A percentile compares a stretch with the other conserved stretches of the same genome.
Conservation (phyloP, 1,140 invertebrate species). For the Pygmarrhopalites habei region DNA sequence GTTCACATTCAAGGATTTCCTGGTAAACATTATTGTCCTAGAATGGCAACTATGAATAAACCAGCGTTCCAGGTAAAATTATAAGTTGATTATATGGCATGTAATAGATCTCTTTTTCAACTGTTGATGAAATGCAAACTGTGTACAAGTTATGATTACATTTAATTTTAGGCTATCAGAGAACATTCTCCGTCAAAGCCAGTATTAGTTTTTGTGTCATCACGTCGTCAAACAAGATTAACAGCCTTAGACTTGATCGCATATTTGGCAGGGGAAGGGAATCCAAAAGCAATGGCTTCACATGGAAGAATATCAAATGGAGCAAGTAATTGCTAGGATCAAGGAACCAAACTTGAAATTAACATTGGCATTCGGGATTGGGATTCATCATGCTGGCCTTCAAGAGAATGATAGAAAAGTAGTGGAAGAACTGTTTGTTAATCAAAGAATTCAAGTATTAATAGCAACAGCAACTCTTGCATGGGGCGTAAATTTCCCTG, state of each 20-base stretch:
- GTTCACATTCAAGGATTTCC: conserved; percentile 90
- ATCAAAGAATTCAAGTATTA: conserved; percentile 82
- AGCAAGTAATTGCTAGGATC: conserved; percentile 64
- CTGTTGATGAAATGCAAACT: too few relatives aligned
- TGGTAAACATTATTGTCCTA: conserved; percentile 96
- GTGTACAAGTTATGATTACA: too few relatives aligned
- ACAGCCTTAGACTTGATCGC: conserved; percentile 95
- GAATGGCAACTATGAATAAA: conserved; percentile 99
- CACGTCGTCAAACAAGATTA: conserved; percentile 90
- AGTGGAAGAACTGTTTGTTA: conserved; percentile 92
- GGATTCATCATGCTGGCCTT: conserved; percentile 94
- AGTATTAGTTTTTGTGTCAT: conserved; percentile 92
- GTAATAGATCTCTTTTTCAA: too few relatives aligned
- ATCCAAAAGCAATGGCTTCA: conserved; percentile 94
- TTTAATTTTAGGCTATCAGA: conserved; percentile 79
- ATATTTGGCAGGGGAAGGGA: conserved; percentile 79
- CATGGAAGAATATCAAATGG: conserved; percentile 77
- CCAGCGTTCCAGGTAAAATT: conserved; percentile 88
- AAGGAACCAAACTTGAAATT: conserved; percentile 88
- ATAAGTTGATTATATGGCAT: too few relatives aligned
- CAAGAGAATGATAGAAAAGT: conserved; percentile 83
- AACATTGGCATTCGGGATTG: conserved; percentile 93
- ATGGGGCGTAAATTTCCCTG: conserved; percentile 98
- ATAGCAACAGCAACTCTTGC: conserved; percentile 89
- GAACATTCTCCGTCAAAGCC: conserved; percentile 88